Percentiles rank a stretch among this genome's conserved stretches.
These are phyloP conservation scores for Drosophila suzukii DNA, from an alignment of 1,140 invertebrate genomes.

Conservation along the genomic window DNA sequence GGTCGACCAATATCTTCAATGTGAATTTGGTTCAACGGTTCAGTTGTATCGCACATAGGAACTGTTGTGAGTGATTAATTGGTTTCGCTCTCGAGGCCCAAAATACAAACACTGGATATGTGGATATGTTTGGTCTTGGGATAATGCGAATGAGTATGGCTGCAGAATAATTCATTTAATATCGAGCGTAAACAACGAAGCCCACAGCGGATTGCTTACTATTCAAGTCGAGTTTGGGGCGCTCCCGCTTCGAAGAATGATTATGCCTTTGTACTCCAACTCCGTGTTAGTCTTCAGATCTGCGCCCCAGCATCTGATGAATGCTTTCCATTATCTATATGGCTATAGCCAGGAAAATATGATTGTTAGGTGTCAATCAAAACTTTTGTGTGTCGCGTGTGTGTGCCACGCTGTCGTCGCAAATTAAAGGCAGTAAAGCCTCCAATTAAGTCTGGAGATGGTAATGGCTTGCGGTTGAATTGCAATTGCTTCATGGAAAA, in stretches of 20 bases:
- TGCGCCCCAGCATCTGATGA: slow-evolving; percentile 40
- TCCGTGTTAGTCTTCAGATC: slow-evolving; percentile 33
- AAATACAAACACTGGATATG: slow-evolving; percentile 7
- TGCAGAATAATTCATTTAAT: slow-evolving; percentile 56
- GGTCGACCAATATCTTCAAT: slow-evolving; percentile 65
- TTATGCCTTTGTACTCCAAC: slow-evolving; percentile 57
- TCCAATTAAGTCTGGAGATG: slow-evolving; percentile 70
- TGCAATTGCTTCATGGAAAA: slow-evolving; percentile 47
- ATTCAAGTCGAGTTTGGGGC: slow-evolving; percentile 25
- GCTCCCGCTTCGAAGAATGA: slow-evolving; percentile 51
- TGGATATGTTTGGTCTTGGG: slow-evolving; percentile 45
- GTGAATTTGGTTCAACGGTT: slow-evolving; percentile 66
- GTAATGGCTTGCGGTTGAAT: slow-evolving; percentile 66
- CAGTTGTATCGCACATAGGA: slow-evolving; percentile 69
- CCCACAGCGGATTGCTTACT: slow-evolving; percentile 57
- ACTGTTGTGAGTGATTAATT: slow-evolving; percentile 73
- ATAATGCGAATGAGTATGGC: slow-evolving; percentile 33
- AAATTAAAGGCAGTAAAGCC: slow-evolving; percentile 72
- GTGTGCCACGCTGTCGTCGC: slow-evolving; percentile 54
- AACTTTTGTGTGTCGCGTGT: slow-evolving; percentile 52
- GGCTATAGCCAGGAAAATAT: slow-evolving; percentile 43
- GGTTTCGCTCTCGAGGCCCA: slow-evolving; percentile 54
- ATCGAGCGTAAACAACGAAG: slow-evolving; percentile 49
- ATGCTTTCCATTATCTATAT: slow-evolving; percentile 54
- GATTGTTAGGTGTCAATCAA: slow-evolving; percentile 76